phyloP scores from a whole-genome alignment of 2,113 vertebrate genomes.

The Odontophorus gujanensis region DNA sequence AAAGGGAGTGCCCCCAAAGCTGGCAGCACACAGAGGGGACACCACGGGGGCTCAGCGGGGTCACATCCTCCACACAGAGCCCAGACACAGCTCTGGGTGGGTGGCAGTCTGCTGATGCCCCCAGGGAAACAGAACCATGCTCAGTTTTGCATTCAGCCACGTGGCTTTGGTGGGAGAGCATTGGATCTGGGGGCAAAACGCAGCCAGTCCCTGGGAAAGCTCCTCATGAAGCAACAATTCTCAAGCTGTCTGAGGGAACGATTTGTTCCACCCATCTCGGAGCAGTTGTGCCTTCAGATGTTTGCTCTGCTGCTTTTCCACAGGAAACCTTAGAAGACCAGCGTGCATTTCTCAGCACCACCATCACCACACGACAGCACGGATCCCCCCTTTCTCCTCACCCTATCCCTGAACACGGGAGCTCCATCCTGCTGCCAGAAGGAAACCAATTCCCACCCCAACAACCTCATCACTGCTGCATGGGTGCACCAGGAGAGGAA shows the following conservation, averaged over 20 bases:
- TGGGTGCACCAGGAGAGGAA: background rate
- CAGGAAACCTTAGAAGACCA: background rate
- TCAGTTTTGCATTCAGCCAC: background rate
- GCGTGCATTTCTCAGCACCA: background rate
- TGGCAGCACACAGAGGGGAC: background rate
- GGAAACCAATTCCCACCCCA: background rate
- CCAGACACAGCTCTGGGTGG: fast-evolving
- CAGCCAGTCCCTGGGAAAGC: background rate
- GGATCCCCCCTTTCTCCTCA: background rate
- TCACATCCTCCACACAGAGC: background rate
- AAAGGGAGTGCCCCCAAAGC: background rate
- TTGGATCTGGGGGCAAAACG: background rate
- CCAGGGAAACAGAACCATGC: background rate
- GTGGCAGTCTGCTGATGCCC: background rate
- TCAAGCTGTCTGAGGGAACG: background rate
- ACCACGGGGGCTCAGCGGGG: background rate
- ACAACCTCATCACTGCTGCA: fast-evolving
- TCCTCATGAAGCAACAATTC: background rate
- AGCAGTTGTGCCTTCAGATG: background rate
- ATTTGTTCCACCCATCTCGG: background rate
- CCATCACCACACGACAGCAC: fast-evolving
- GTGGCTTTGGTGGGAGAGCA: background rate
- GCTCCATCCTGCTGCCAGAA: background rate
- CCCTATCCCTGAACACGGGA: background rate
- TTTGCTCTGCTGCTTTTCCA: background rate